Percentiles rank a stretch among this genome's conserved stretches.
Conservation (phyloP, 2,113 vertebrate genomes). For the Noturus placidus region DNA sequence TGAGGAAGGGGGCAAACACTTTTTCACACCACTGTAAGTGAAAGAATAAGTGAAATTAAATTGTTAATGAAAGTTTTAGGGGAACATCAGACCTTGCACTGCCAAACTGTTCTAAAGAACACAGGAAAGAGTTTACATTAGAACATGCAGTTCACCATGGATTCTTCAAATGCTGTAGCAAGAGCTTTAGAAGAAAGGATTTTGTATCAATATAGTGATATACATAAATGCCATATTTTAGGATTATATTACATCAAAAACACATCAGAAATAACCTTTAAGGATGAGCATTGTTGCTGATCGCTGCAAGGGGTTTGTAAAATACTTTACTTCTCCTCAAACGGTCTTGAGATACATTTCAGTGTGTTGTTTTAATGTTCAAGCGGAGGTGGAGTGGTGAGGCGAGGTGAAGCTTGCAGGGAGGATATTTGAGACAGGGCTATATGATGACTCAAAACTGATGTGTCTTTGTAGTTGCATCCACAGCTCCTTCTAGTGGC, state of each 20-base stretch:
- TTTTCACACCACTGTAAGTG: too few species aligned
- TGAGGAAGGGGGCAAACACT: too few species aligned
- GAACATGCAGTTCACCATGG: background rate
- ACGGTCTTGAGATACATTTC: background rate
- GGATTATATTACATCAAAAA: background rate
- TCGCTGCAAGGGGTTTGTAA: background rate
- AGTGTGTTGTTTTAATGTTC: background rate
- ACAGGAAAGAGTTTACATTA: background rate
- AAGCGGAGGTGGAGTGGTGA: background rate
- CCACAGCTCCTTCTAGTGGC: constrained; percentile 69
- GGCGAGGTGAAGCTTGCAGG: background rate
- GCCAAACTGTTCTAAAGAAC: background rate
- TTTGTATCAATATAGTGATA: background rate
- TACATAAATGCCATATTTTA: background rate
- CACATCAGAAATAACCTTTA: background rate
- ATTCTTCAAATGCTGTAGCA: background rate
- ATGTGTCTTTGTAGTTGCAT: constrained; percentile 49
- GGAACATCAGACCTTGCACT: background rate
- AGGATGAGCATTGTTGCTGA: background rate
- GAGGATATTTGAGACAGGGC: background rate
- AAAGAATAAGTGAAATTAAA: background rate
- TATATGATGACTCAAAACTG: background rate
- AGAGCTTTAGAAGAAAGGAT: background rate
- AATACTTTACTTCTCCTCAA: background rate
- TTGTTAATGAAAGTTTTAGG: background rate